Percentiles rank a stretch among this genome's conserved stretches.
Evolutionary conservation across 53 echinoderm and acorn worm genomes (phyloP).

Genomic region (Stichopus horrens): DNA sequence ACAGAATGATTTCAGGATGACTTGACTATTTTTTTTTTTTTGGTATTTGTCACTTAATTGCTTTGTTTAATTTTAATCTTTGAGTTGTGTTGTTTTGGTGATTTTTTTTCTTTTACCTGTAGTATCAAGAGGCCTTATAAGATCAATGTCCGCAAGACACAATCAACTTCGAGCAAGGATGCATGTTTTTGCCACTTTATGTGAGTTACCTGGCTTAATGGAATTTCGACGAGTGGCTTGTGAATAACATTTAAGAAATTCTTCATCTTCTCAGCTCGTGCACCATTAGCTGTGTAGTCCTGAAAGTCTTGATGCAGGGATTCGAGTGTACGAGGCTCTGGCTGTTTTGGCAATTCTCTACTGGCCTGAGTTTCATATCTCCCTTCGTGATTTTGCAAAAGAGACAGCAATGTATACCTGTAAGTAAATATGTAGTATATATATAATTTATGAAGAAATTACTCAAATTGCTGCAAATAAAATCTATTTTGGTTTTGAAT

Average conservation of each 20-base stretch:
- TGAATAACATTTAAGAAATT: not conserved
- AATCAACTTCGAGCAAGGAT: no score
- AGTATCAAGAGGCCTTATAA: no score
- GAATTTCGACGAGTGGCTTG: not conserved
- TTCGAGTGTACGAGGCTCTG: not conserved
- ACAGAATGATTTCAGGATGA: no score
- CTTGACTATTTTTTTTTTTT: no score
- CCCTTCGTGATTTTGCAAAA: not conserved
- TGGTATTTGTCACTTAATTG: no score
- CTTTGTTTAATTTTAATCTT: no score
- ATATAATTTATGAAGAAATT: no score
- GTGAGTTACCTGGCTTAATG: not conserved
- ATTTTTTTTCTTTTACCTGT: no score
- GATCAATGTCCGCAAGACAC: no score
- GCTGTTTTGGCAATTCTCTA: conserved; percentile 1
- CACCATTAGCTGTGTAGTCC: conserved; percentile 17
- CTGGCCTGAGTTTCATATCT: not conserved
- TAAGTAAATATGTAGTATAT: not conserved
- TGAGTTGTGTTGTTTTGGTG: no score
- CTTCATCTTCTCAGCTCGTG: conserved; percentile 2
- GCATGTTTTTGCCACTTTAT: not conserved
- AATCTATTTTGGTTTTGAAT: no score
- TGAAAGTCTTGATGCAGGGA: not conserved
- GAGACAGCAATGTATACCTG: conserved; percentile 7
- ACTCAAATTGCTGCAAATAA: no score